These are phyloP conservation scores for Aldabrachelys gigantea DNA, from an alignment of 2,113 vertebrate species.

Conservation along the genomic window DNA sequence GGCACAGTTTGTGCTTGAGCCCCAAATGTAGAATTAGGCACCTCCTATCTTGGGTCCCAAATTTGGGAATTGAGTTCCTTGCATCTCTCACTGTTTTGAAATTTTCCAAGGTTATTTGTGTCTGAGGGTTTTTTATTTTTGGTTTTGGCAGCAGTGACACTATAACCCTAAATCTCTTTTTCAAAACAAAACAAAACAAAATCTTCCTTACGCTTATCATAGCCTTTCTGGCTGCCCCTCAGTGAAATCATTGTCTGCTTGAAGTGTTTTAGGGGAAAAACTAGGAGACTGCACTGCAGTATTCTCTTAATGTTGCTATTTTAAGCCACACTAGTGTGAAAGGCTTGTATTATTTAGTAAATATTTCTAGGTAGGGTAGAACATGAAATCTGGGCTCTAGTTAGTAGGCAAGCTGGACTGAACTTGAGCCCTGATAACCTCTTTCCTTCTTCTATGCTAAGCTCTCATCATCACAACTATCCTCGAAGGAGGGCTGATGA, in stretches of 20 bases:
- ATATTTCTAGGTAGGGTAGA: constrained; percentile 27
- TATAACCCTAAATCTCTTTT: background rate
- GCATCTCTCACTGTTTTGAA: background rate
- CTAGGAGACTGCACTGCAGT: background rate
- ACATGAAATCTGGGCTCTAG: background rate
- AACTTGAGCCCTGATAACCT: background rate
- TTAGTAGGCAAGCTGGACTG: background rate
- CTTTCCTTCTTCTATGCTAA: background rate
- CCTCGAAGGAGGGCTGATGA: background rate
- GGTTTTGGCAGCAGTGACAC: background rate
- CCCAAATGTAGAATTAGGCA: background rate
- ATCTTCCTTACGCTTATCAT: background rate
- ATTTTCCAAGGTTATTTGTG: background rate
- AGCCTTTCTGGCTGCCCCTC: background rate
- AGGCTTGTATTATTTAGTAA: constrained; percentile 1
- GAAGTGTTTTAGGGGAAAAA: constrained; percentile 4
- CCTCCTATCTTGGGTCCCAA: background rate
- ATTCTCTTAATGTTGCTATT: constrained; percentile 26
- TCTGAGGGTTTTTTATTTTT: background rate
- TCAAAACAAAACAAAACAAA: rapidly evolving
- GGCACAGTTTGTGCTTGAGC: background rate
- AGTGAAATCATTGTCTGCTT: background rate
- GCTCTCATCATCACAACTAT: background rate
- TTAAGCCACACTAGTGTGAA: background rate
- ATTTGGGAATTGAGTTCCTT: background rate